These are phyloP conservation scores for Monodelphis domestica DNA, from an alignment of 2,797 vertebrate species.

Conservation along the genomic window DNA sequence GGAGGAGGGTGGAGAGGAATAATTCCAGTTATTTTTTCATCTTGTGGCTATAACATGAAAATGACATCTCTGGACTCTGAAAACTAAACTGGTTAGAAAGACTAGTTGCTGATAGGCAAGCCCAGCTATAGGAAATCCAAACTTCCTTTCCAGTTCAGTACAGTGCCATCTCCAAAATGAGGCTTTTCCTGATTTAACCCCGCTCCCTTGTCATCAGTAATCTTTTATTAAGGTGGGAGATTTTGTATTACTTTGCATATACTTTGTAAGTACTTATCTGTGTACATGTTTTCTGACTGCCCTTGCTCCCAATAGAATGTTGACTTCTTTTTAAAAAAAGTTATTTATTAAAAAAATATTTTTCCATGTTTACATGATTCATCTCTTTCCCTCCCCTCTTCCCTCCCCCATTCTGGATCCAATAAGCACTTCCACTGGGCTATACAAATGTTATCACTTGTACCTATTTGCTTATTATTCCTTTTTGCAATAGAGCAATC, in stretches of 20 bases:
- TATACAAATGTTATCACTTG: no score
- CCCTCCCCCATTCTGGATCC: no score
- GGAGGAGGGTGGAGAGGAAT: constrained; percentile 73
- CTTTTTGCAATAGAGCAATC: no score
- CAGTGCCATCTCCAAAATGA: background rate
- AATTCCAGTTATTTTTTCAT: constrained; percentile 69
- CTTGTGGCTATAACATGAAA: constrained; percentile 53
- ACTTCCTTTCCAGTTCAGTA: background rate
- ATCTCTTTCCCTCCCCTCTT: no score
- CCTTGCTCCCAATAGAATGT: background rate
- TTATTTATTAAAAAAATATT: no score
- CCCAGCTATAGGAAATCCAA: constrained; percentile 4
- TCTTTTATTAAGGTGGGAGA: background rate
- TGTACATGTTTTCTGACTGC: background rate
- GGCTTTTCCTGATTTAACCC: background rate
- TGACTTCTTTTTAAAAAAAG: no score
- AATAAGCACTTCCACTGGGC: no score
- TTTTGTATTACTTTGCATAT: background rate
- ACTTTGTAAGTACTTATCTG: background rate
- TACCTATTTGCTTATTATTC: no score
- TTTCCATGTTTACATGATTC: no score
- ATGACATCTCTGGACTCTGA: constrained; percentile 53
- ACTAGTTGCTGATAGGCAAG: constrained; percentile 51
- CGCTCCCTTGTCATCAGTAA: background rate
- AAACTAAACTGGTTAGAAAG: constrained; percentile 66